Conservation (phyloP, 2,888 invertebrate genomes). For the Xestoiulus laeticollis region DNA sequence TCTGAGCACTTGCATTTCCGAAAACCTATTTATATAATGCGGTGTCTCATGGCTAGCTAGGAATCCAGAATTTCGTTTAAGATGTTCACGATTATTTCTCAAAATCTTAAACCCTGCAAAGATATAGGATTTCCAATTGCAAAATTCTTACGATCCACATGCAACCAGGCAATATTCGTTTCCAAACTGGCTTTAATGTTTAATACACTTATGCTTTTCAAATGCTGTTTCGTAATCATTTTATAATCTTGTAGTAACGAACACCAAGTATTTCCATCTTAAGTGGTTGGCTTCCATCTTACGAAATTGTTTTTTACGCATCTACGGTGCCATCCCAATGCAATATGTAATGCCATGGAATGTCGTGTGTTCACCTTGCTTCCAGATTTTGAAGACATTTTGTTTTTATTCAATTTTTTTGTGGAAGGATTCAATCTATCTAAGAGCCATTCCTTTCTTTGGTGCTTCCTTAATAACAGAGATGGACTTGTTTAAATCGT, state of each 20-base stretch:
- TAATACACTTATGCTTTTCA: neutral
- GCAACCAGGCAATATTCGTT: no score
- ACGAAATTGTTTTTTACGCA: neutral
- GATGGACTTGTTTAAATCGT: conserved; percentile 1
- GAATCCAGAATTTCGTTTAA: neutral
- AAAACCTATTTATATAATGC: neutral
- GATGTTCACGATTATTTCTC: neutral
- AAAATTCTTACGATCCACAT: no score
- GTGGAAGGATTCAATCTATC: neutral
- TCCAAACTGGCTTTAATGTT: neutral
- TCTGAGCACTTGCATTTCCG: neutral
- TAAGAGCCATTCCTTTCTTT: neutral
- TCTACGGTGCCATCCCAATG: no score
- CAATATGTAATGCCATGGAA: neutral
- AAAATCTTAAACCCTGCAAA: neutral
- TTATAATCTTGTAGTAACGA: no score
- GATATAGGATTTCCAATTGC: neutral
- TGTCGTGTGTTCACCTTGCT: neutral
- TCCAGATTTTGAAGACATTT: no score
- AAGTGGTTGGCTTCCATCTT: neutral
- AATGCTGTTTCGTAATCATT: neutral
- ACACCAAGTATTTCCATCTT: neutral
- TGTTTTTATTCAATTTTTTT: no score
- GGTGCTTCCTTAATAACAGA: neutral
- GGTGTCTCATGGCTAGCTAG: neutral